Conservation (phyloP, 92 coral and sea anemone species). For the Porites lobata region DNA sequence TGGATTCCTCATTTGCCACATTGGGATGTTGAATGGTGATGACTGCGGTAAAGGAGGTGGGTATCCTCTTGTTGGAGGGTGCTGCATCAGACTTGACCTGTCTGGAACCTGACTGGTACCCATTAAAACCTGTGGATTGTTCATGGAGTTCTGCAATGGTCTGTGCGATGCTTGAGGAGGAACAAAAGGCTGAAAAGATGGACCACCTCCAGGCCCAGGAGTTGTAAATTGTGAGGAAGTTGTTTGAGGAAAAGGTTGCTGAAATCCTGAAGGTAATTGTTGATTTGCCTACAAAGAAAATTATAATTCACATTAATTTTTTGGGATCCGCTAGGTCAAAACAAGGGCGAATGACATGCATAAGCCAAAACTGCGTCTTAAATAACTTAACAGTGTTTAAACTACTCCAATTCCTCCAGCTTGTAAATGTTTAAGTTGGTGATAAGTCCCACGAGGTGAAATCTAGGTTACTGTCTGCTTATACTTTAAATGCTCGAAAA, state of each 20-base stretch:
- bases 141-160: neutral
- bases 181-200: conserved; percentile 19
- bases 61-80: neutral
- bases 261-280: conserved; percentile 21
- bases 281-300: conserved; percentile 16
- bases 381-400: no score
- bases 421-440: no score
- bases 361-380: no score
- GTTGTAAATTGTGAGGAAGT: neutral
- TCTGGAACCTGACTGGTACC: neutral
- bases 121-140: neutral
- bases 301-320: neutral
- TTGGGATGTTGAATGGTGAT: conserved; percentile 5
- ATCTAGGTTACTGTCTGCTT: no score
- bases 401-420: no score
- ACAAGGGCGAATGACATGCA: no score
- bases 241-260: conserved; percentile 17
- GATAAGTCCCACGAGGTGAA: no score
- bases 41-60: neutral
- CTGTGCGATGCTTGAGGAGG: neutral
- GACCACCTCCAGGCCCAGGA: neutral
- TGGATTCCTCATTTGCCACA: conserved; percentile 6
- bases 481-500: no score
- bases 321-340: no score
- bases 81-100: conserved; percentile 10